Conservation (phyloP, 2,888 invertebrate genomes). For the Drosophila suboccidentalis region DNA sequence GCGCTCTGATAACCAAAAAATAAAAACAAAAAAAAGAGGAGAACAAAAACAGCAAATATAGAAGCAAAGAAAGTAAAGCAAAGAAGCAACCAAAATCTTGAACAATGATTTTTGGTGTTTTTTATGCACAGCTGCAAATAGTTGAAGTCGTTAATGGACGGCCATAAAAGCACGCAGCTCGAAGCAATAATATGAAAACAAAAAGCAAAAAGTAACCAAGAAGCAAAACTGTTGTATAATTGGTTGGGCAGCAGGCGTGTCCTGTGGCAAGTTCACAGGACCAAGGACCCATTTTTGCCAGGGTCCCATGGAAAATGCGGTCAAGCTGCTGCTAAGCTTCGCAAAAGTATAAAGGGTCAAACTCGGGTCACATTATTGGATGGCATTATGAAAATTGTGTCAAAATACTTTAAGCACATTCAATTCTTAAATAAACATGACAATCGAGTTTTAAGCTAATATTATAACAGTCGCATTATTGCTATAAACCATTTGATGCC, state of each 20-base stretch:
- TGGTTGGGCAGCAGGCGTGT: slow-evolving; percentile 32
- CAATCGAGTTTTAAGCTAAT: background rate
- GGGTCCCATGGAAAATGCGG: slow-evolving; percentile 35
- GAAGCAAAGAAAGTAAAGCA: slow-evolving; percentile 18
- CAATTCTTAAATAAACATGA: slow-evolving; percentile 33
- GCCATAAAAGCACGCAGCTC: slow-evolving; percentile 51
- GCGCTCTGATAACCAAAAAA: slow-evolving; percentile 40
- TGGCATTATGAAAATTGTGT: slow-evolving; percentile 59
- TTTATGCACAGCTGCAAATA: slow-evolving; percentile 68
- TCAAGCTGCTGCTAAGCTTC: slow-evolving; percentile 58
- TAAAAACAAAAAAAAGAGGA: slow-evolving; percentile 3
- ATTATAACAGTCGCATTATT: background rate
- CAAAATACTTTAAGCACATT: slow-evolving; percentile 63
- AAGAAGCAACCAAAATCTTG: slow-evolving; percentile 31
- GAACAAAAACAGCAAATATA: slow-evolving; percentile 5
- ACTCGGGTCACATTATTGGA: slow-evolving; percentile 44
- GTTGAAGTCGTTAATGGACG: slow-evolving; percentile 68
- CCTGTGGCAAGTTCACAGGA: slow-evolving; percentile 12
- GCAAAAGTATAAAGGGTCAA: slow-evolving; percentile 47
- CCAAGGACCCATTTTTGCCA: background rate
- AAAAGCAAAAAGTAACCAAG: slow-evolving; percentile 12
- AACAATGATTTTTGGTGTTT: slow-evolving; percentile 57
- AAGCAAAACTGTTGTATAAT: slow-evolving; percentile 56
- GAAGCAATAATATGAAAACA: slow-evolving; percentile 20
- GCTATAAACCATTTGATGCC: background rate